phyloP scores from a whole-genome alignment of 2,797 vertebrate genomes.

The Falco berigora region DNA sequence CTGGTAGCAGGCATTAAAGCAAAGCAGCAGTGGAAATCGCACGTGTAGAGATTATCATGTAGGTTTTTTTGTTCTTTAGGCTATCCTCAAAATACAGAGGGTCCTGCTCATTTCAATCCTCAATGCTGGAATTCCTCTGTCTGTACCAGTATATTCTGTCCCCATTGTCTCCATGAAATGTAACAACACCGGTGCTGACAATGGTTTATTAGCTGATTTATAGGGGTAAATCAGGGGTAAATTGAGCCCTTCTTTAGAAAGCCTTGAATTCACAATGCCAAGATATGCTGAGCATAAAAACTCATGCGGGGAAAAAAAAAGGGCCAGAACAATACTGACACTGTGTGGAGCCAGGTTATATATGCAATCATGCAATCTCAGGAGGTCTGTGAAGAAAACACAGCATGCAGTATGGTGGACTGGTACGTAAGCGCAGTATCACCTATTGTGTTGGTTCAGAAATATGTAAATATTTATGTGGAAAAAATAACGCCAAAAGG shows the following conservation, averaged over 20 bases:
- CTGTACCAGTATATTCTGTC: background rate
- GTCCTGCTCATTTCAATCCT: background rate
- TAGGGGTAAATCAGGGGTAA: conserved; percentile 68
- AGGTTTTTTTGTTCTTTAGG: background rate
- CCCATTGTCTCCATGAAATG: conserved; percentile 23
- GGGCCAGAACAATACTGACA: conserved; percentile 40
- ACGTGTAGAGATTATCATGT: background rate
- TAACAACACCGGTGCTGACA: conserved; percentile 20
- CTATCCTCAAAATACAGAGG: background rate
- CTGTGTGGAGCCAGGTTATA: conserved; percentile 54
- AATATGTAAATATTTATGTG: background rate
- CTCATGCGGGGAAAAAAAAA: background rate
- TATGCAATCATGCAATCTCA: conserved; percentile 10
- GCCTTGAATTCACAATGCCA: conserved; percentile 36
- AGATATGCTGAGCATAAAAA: conserved; percentile 53
- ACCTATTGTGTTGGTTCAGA: background rate
- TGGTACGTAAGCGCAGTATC: background rate
- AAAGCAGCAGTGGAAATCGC: background rate
- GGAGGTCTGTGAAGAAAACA: conserved; percentile 9
- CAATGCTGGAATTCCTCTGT: background rate
- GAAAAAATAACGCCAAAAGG: background rate
- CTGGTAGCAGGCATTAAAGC: background rate
- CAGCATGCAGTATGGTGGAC: background rate
- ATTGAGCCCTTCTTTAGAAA: conserved; percentile 53
- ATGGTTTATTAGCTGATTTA: conserved; percentile 66